Conservation (phyloP, 2,888 invertebrate species). For the Parthenolecanium corni region DNA sequence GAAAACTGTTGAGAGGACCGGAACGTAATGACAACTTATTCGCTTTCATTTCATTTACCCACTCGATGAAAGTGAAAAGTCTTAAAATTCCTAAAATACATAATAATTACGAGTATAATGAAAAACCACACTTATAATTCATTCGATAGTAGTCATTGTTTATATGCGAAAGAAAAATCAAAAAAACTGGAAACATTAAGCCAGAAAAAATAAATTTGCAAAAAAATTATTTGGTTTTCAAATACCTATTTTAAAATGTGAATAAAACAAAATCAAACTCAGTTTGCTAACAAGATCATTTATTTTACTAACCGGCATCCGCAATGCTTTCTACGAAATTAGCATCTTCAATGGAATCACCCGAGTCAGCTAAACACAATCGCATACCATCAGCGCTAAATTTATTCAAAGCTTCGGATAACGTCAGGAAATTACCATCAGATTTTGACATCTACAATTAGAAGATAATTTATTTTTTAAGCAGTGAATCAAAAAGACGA, state of each 20-base stretch:
- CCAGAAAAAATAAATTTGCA: background rate
- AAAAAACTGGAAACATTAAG: background rate
- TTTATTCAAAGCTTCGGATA: conserved; percentile 75
- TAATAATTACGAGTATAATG: conserved; percentile 11
- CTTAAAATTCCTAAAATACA: conserved; percentile 63
- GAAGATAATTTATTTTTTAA: background rate
- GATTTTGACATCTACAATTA: conserved; percentile 82
- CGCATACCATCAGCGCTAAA: conserved; percentile 97
- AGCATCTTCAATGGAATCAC: conserved; percentile 96
- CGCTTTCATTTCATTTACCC: conserved; percentile 79
- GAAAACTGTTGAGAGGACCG: conserved; percentile 55
- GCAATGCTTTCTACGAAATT: conserved; percentile 93
- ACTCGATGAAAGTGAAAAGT: conserved; percentile 88
- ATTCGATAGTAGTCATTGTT: background rate
- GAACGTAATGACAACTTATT: conserved; percentile 46
- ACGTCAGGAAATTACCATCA: conserved; percentile 93
- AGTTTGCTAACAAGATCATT: too few species aligned
- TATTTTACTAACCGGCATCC: conserved; percentile 52
- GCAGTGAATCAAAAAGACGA: conserved; percentile 17
- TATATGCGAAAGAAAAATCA: background rate
- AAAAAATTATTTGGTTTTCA: too few species aligned
- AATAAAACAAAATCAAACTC: too few species aligned
- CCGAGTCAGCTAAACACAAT: conserved; percentile 87
- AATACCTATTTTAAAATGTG: too few species aligned
- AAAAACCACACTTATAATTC: background rate